Evolutionary conservation across 2,888 invertebrate species (phyloP).

Genomic region (Digitonthophagus gazella): DNA sequence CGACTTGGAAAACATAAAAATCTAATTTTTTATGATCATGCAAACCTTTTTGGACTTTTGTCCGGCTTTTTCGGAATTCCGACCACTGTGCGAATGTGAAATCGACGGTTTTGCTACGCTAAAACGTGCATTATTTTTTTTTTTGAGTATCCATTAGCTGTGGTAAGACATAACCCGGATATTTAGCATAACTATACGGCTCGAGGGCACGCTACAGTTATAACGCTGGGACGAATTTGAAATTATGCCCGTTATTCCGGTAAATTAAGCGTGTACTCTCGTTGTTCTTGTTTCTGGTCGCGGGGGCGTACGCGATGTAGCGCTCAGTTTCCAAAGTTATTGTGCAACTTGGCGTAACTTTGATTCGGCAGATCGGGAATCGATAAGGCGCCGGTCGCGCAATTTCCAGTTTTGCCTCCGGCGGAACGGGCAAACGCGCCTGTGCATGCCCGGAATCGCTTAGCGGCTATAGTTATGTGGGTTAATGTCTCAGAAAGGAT

Average conservation of each 20-base stretch:
- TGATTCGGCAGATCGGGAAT: slow-evolving; percentile 16
- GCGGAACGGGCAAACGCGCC: slow-evolving; percentile 2
- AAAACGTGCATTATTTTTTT: not conserved
- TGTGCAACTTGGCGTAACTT: slow-evolving; percentile 16
- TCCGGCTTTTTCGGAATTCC: no score
- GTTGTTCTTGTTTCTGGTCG: slow-evolving; percentile 3
- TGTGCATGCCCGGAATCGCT: slow-evolving; percentile 16
- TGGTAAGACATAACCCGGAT: not conserved
- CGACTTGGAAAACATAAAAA: no score
- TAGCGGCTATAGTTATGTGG: slow-evolving; percentile 8
- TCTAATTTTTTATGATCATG: no score
- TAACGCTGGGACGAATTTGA: not conserved
- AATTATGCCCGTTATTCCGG: slow-evolving; percentile 8
- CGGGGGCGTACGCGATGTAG: not conserved
- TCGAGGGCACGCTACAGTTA: not conserved
- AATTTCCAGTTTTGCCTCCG: slow-evolving; percentile 10
- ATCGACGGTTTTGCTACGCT: not conserved
- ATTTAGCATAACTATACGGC: not conserved
- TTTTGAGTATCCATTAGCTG: not conserved
- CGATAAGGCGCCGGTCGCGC: slow-evolving; percentile 14
- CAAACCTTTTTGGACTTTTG: no score
- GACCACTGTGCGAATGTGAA: no score
- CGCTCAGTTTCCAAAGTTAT: slow-evolving; percentile 10
- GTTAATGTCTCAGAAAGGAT: slow-evolving; percentile 16
- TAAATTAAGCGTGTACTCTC: slow-evolving; percentile 4